phyloP scores from a whole-genome alignment of 2,888 invertebrate genomes.

The Sarcophaga subvicina region DNA sequence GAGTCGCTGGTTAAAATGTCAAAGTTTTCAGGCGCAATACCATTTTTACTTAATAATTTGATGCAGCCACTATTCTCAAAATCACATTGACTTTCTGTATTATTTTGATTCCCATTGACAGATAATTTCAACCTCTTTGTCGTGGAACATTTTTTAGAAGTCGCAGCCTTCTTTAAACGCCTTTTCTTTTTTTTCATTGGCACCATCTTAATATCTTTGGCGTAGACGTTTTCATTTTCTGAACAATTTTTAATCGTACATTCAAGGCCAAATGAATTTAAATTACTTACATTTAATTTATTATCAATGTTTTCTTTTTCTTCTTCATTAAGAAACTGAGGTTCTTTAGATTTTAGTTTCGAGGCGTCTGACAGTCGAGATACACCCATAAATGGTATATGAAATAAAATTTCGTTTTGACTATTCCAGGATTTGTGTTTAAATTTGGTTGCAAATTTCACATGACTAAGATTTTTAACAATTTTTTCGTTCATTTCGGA shows the following conservation, averaged over 20 bases:
- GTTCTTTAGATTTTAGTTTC: background rate
- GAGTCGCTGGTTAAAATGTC: background rate
- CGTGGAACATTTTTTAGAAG: constrained; percentile 20
- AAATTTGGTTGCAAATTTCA: constrained; percentile 72
- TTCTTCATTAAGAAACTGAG: constrained; percentile 45
- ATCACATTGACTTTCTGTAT: constrained; percentile 9
- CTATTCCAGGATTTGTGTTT: constrained; percentile 60
- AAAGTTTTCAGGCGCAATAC: background rate
- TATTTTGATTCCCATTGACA: background rate
- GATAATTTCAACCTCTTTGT: constrained; percentile 5
- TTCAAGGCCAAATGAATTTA: no score
- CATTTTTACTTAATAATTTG: background rate
- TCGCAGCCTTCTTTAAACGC: constrained; percentile 3
- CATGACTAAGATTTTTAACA: constrained; percentile 77
- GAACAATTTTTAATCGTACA: constrained; percentile 6
- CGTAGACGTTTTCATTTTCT: constrained; percentile 17
- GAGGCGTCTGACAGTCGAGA: constrained; percentile 63
- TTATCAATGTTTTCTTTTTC: constrained; percentile 44
- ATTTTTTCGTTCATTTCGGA: constrained; percentile 77
- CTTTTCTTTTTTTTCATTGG: constrained; percentile 16
- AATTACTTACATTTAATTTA: constrained; percentile 25
- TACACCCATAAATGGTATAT: constrained; percentile 77
- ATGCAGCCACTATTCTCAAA: background rate
- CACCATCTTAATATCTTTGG: constrained; percentile 40
- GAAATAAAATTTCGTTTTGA: constrained; percentile 66